phyloP scores from a whole-genome alignment of 2,888 invertebrate genomes.

The Shargacucullia verbasci region DNA sequence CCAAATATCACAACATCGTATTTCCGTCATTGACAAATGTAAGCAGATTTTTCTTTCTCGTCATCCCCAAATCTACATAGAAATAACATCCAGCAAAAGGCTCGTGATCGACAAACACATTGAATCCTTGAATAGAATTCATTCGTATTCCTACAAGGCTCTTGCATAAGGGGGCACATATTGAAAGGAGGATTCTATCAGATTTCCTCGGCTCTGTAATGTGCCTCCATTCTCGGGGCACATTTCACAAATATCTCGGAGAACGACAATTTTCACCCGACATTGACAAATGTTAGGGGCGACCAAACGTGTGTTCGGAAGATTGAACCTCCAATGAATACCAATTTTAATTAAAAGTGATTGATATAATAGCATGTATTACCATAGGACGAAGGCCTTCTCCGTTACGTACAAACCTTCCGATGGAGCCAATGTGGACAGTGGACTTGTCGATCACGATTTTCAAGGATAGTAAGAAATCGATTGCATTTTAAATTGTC shows the following conservation, averaged over 20 bases:
- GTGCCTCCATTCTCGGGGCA: constrained; percentile 29
- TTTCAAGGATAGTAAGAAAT: no score
- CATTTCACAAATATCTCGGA: constrained; percentile 49
- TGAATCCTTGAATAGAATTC: constrained; percentile 30
- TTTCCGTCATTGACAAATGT: background rate
- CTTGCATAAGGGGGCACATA: constrained; percentile 38
- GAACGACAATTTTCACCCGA: constrained; percentile 42
- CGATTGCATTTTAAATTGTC: no score
- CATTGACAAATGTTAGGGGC: constrained; percentile 49
- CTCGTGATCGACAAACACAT: constrained; percentile 13
- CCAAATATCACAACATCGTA: background rate
- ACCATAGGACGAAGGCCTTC: no score
- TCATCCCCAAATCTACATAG: constrained; percentile 33
- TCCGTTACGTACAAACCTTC: no score
- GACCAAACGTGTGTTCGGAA: constrained; percentile 7
- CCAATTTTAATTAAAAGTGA: no score
- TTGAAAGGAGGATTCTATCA: constrained; percentile 49
- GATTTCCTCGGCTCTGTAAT: constrained; percentile 44
- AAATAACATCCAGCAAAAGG: constrained; percentile 25
- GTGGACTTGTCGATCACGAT: no score
- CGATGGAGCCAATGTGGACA: no score
- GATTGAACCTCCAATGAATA: no score
- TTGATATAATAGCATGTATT: no score
- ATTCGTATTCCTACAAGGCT: constrained; percentile 36
- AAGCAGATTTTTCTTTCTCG: background rate